Evolutionary conservation across 2,113 vertebrate genomes (phyloP), one percentile per base, ranked within the genome.

Genomic region (Recurvirostra avosetta): DNA sequence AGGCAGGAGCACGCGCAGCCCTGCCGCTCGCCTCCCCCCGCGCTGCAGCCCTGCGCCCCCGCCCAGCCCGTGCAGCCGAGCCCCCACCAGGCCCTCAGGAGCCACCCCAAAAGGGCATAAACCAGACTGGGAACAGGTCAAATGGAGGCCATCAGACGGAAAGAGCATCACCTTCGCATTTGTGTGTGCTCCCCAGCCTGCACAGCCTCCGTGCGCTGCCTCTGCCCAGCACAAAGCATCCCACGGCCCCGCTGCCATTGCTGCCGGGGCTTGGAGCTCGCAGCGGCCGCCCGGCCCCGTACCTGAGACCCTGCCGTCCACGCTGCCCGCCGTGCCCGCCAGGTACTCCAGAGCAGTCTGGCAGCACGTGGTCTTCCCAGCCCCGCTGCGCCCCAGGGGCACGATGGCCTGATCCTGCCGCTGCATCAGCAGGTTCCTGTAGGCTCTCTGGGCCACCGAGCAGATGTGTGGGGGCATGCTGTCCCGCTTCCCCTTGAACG

Each of bases 361-460:
- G 41, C 99, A 99, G 58, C 98, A 97, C 0, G 93, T 87, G 11
- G 98, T 99, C 97, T 99, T 99, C 5, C 99, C 99, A 0, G 99
- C 98, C 1, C 99, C 98, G 0, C 98, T 99, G 80, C 98, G 98
- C 5, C 99, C 99, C 97, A 99, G 11, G 2, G 98, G 98, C 36
- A 99, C 81, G 6, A 99, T 97, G 73, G 99, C 98, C 97, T 99
- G 99, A 92, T 99, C 99, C 63, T 97, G 97, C 32, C 98, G 83
- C 87, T 97, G 98, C 73, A 97, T 95, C 50, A 99, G 98, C 98
- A 99, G 96, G 5, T 97, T 98, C 97, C 98, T 97, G 75, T 99
- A 99, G 9, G 99, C 98, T 50, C 96, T 96, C 76, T 98, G 98
- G 4, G 98, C 99, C 97, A 99, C 88, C 1, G 98, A 98, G 29